These are phyloP conservation scores for Bombus difficillimus DNA, from an alignment of 1,140 invertebrate species.

Conservation along the genomic window DNA sequence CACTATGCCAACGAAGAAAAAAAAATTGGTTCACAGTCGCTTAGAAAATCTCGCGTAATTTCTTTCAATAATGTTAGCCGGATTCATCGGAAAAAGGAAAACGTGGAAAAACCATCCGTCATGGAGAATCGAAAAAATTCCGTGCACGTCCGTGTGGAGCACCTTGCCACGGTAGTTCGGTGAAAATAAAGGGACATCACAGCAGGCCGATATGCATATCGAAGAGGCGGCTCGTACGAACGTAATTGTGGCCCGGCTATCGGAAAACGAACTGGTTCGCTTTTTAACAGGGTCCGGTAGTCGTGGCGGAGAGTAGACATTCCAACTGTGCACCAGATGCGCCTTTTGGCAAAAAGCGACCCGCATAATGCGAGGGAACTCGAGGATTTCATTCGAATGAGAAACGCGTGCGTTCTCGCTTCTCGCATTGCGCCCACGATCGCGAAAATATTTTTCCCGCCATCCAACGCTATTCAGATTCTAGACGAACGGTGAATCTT, in stretches of 20 bases:
- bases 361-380: slow-evolving; percentile 52
- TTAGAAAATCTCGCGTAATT: too few species aligned
- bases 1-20: background rate
- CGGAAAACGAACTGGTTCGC: slow-evolving; percentile 40
- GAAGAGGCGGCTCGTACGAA: background rate
- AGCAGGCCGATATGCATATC: background rate
- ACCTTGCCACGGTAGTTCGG: background rate
- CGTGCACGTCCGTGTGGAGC: background rate
- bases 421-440: slow-evolving; percentile 30
- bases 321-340: slow-evolving; percentile 51
- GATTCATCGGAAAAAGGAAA: background rate
- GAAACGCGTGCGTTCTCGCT: slow-evolving; percentile 13
- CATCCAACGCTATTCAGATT: background rate
- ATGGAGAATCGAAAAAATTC: background rate
- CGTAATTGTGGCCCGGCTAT: slow-evolving; percentile 31
- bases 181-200: slow-evolving; percentile 18
- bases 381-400: slow-evolving; percentile 46
- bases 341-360: slow-evolving; percentile 39
- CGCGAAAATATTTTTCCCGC: background rate
- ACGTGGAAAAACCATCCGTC: background rate
- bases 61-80: background rate
- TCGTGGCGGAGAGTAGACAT: background rate
- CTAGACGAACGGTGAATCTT: background rate
- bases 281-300: slow-evolving; percentile 45
- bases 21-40: too few species aligned